Evolutionary conservation across 2,888 invertebrate species (phyloP), one percentile per base, ranked within the genome.

Genomic region (Myopa tessellatipennis): DNA sequence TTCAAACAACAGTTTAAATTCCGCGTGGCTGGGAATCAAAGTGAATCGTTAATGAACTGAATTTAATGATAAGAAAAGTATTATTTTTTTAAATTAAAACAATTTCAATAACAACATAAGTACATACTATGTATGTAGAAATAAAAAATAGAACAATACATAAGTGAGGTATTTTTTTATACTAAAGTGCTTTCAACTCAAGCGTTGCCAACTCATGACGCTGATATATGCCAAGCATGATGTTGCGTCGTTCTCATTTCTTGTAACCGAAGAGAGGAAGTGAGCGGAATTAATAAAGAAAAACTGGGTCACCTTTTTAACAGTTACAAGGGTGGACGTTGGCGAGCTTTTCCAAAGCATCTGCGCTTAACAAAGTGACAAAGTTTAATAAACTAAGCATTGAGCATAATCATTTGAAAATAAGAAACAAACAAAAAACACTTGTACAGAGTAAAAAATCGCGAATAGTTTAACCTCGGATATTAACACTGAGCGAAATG

Each of bases 401-500:
- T 58, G 26, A 40, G 40, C 34, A 58, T 68, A 45, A 38, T n/a
- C 3, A n/a, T 16, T 38, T n/a, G 10, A 40, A 60, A 40, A 14
- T 12, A 26, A 60, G 58, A 60, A 26, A 60, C 36, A 5, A 61
- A 8, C n/a, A 40, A 12, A 69, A 69, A 14, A 38, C n/a, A 36
- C n/a, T 40, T 69, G 14, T 18, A 69, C n/a, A 45, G 4, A 69
- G 18, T 68, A 16, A 52, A 26, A 52, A 34, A 18, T 38, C 26
- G 38, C 26, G 38, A 55, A 70, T 45, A 36, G 5, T 67, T 67
- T 6, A 45, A 45, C 7, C 38, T 26, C 14, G 63, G 3, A 14
- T 6, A 45, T 12, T n/a, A 40, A 68, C 3, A 6, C 8, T n/a
- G n/a, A 78, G 16, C 40, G 85, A 83, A 83, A 83, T 83, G 80